Percentiles rank a stretch among this genome's conserved stretches.
These are phyloP conservation scores for Synaphobranchus kaupii DNA, from an alignment of 2,797 vertebrate species.

Conservation along the genomic window DNA sequence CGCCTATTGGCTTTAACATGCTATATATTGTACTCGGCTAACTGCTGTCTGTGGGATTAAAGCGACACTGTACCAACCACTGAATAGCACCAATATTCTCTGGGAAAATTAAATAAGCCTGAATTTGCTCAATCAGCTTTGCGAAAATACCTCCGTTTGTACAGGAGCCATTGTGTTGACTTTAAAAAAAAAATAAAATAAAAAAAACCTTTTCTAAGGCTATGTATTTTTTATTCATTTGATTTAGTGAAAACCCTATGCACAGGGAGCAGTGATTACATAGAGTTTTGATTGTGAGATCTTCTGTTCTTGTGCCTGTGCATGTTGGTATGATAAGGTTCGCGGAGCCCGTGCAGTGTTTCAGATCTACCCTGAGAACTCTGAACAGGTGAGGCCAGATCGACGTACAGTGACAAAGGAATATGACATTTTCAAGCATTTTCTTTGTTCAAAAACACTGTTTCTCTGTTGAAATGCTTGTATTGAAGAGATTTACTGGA, in stretches of 20 bases:
- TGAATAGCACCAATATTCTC: background rate
- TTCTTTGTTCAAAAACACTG: background rate
- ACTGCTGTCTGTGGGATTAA: background rate
- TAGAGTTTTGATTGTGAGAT: background rate
- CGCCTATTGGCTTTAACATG: background rate
- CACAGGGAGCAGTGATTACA: background rate
- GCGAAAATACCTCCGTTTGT: background rate
- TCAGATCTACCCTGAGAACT: slow-evolving; percentile 94
- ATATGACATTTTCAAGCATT: background rate
- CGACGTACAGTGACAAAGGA: background rate
- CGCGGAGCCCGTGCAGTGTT: slow-evolving; percentile 88
- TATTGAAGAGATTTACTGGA: background rate
- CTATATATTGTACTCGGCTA: background rate
- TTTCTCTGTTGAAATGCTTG: background rate
- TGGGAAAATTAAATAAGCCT: no score
- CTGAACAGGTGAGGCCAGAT: slow-evolving; percentile 80
- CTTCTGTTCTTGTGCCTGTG: background rate
- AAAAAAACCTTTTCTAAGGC: background rate
- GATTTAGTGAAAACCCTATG: background rate
- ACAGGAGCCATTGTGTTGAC: background rate
- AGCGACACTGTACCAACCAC: background rate
- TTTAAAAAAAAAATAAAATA: background rate
- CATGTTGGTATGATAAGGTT: slow-evolving; percentile 66
- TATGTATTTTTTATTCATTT: background rate
- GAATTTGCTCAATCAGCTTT: background rate